These are phyloP conservation scores for Gymnothorax javanicus DNA, from an alignment of 2,797 vertebrate genomes.

Conservation along the genomic window DNA sequence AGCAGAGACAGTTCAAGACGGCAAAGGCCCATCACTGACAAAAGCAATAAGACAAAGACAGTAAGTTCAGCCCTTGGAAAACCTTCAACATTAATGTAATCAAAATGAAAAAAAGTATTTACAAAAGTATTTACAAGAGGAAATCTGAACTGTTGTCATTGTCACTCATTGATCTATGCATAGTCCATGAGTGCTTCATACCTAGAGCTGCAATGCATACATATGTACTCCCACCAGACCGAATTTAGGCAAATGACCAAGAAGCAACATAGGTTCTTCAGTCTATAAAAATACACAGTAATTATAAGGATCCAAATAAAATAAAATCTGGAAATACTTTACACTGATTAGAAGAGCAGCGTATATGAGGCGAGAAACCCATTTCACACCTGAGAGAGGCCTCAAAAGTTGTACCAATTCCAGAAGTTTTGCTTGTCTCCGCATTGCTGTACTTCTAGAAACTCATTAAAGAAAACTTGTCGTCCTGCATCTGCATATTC, in stretches of 20 bases:
- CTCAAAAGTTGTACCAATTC: not conserved
- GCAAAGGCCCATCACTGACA: not conserved
- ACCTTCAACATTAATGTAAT: not conserved
- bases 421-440: not conserved
- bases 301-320: not conserved
- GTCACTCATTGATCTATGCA: not conserved
- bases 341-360: not conserved
- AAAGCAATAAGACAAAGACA: not conserved
- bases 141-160: not conserved
- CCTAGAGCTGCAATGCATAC: not conserved
- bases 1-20: not conserved
- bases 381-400: not conserved
- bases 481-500: not conserved
- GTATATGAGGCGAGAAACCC: not conserved
- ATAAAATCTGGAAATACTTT: not conserved
- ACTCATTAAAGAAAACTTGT: not conserved
- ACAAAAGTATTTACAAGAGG: slow-evolving; percentile 4
- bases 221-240: not conserved
- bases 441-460: not conserved
- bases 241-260: not conserved
- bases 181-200: not conserved
- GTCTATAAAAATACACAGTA: not conserved
- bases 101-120: not conserved
- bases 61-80: not conserved
- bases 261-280: not conserved